Base-by-base conservation (phyloP, 2,797 vertebrate species). In the Poeciliopsis gracilis region DNA sequence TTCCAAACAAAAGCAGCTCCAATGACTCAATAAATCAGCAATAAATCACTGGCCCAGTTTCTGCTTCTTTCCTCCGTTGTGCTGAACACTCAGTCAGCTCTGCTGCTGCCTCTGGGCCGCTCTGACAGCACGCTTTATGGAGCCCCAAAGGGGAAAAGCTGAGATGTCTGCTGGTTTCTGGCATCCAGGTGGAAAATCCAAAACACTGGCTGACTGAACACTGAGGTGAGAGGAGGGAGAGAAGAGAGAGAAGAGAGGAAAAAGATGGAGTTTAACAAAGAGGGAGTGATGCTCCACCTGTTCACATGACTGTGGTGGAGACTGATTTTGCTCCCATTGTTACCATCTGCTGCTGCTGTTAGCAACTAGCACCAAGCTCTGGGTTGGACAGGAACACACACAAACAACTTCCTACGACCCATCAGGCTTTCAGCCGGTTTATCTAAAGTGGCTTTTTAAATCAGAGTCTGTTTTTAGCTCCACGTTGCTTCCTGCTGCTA, bases 11-110 rank as follows among this genome's bases (percentile, higher is more conserved):
- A 38, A 36, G 18, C 76, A 0, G 66, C 11, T 94, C 95, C 95
- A 95, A 94, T 90, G 82, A 94, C 93, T 94, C 93, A 90, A 94
- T 86, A 92, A 94, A 94, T 90, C 84, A 18, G 76, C 86, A 87
- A 91, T 94, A 94, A 95, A 95, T 95, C 94, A 94, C 77, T 0
- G 63, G 85, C 83, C 84, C 78, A 82, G 51, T 57, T n/a, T 43
- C 69, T 63, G 16, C 77, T 84, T 83, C 57, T 81, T 86, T 79
- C 79, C 69, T 86, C 75, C 80, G 81, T 84, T 84, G 93, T 95
- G 93, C 94, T 81, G 93, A 94, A 90, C 57, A 78, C 89, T 79
- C 70, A 61, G 59, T 90, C 85, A 84, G 76, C 88, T 88, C 81
- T 49, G 79, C 80, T 88, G 86, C 88, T 93, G 90, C 85, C 86